phyloP scores from a whole-genome alignment of 2,797 vertebrate genomes.

The Fistularia commersonii region DNA sequence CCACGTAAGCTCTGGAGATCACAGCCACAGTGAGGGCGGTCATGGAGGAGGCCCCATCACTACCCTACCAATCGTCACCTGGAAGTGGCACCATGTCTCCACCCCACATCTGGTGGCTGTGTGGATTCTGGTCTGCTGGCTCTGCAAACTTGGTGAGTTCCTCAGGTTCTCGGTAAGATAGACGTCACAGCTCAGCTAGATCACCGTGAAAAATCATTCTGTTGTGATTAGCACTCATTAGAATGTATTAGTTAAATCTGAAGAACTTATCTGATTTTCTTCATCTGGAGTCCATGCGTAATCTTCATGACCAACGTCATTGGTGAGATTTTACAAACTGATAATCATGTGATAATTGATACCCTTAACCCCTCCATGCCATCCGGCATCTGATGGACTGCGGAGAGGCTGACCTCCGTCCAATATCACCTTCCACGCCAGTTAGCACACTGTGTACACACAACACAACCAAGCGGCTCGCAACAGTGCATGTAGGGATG shows the following conservation, averaged over 20 bases:
- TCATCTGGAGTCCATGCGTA: no score
- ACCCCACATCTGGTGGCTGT: slow-evolving; percentile 85
- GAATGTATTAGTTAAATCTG: neutral
- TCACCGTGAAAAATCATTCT: neutral
- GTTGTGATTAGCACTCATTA: neutral
- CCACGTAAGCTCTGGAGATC: neutral
- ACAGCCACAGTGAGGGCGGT: neutral
- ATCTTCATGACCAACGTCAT: no score
- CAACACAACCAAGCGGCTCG: slow-evolving; percentile 33
- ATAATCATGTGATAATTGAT: no score
- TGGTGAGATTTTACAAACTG: no score
- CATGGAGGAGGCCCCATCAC: slow-evolving; percentile 25
- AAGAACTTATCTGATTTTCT: no score
- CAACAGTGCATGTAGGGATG: slow-evolving; percentile 21
- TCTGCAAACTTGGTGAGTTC: slow-evolving; percentile 91
- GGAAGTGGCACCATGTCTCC: slow-evolving; percentile 88
- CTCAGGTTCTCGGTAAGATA: neutral
- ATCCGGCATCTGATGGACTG: no score
- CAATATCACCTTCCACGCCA: neutral
- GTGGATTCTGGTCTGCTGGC: slow-evolving; percentile 90
- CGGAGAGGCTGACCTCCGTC: slow-evolving; percentile 18
- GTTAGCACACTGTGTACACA: slow-evolving; percentile 44
- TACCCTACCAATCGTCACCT: slow-evolving; percentile 83
- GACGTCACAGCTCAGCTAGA: neutral
- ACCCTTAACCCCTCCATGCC: no score